Evolutionary conservation across 2,888 invertebrate species (phyloP), one percentile per base, ranked within the genome.

Genomic region (Eupithecia pulchellata): DNA sequence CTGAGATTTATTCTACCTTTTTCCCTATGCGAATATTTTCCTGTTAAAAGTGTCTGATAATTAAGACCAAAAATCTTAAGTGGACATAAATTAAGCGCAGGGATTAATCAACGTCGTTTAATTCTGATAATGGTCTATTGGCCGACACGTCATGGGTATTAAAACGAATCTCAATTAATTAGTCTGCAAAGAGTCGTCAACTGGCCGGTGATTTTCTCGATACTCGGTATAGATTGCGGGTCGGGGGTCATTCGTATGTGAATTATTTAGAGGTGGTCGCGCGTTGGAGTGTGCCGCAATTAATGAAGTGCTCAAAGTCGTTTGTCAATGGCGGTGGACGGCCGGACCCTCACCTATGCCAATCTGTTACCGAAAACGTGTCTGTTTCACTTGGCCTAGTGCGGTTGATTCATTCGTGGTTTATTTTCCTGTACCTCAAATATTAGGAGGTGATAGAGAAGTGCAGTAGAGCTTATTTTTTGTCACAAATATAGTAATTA

Each of bases 191-290:
- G 84, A 86, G 85, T 86, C 85, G 81, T 86, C 84, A 86, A 84
- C 82, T 81, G 80, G 76, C 78, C 79, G 83, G 87, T 84, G 83
- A 87, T 84, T 88, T 87, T 86, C 82, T 79, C 82, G 77, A 79
- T 85, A 84, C 83, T 82, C 83, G 82, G 78, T 82, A 83, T 86
- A 86, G 84, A 86, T 86, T 87, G 84, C 84, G 84, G 83, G 78
- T 84, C 82, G 84, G 82, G 83, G 86, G 84, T 83, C 84, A 85
- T 84, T 84, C 86, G 86, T 86, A 86, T 88, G 91, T 90, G 90
- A 91, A 92, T 93, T 92, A 93, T 93, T 92, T 90, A 92, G 89
- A 90, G 88, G 88, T 86, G 90, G 91, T 86, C 83, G 86, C 84
- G 84, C 85, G 87, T 87, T 83, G 88, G 87, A 89, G 85, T 88